Conservation (phyloP, 2,888 invertebrate genomes). For the Epirrita christyi region DNA sequence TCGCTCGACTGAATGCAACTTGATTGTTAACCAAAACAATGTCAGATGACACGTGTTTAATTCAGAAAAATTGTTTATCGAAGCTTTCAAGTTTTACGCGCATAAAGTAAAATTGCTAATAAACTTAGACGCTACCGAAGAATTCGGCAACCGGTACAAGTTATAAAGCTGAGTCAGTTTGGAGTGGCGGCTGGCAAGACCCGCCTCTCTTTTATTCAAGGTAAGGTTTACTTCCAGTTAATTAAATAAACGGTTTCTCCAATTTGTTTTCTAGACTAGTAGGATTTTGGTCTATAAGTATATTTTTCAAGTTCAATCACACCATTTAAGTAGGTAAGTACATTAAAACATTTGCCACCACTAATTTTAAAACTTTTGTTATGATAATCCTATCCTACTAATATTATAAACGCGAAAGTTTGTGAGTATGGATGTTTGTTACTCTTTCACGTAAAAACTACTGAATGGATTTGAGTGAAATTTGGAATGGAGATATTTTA, state of each 20-base stretch:
- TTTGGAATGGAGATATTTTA: too few relatives aligned
- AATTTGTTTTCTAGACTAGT: background rate
- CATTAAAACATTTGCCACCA: too few relatives aligned
- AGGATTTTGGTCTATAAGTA: too few relatives aligned
- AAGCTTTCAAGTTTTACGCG: conserved; percentile 32
- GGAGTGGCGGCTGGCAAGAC: conserved; percentile 35
- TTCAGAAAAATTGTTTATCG: conserved; percentile 14
- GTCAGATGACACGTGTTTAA: conserved; percentile 20
- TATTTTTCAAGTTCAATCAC: too few relatives aligned
- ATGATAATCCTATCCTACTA: too few relatives aligned
- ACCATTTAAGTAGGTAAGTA: too few relatives aligned
- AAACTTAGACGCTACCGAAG: conserved; percentile 47
- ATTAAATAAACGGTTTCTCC: background rate
- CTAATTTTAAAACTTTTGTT: background rate
- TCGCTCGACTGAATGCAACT: conserved; percentile 24
- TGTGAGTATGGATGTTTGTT: too few relatives aligned
- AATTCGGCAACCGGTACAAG: conserved; percentile 48
- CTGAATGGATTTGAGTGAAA: too few relatives aligned
- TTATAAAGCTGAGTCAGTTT: conserved; percentile 45
- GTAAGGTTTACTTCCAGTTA: background rate
- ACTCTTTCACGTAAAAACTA: too few relatives aligned
- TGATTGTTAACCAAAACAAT: conserved; percentile 25
- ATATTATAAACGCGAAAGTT: too few relatives aligned
- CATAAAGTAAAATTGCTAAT: conserved; percentile 43
- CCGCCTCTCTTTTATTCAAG: conserved; percentile 18